Evolutionary conservation across 2,113 vertebrate genomes (phyloP).

Genomic region (Ellobius talpinus): DNA sequence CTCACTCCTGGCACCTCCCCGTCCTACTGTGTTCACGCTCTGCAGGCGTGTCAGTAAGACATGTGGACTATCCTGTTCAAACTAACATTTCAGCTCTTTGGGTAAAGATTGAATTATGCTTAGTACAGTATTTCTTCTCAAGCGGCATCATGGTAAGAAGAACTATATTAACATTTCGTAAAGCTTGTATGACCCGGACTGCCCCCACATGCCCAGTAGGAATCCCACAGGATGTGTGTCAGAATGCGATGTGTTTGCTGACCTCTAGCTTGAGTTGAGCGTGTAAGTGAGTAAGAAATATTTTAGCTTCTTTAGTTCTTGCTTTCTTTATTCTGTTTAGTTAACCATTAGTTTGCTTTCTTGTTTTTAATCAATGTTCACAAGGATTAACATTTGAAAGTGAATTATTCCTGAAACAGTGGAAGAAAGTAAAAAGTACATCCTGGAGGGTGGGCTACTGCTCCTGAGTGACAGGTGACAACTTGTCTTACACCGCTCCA

Average conservation of each 20-base stretch:
- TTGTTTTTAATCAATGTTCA: not conserved
- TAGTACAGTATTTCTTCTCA: not conserved
- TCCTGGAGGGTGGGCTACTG: not conserved
- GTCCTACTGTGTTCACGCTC: not conserved
- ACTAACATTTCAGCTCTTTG: not conserved
- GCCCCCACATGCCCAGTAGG: accelerated
- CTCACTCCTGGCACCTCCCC: not conserved
- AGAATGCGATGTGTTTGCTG: not conserved
- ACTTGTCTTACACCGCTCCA: not conserved
- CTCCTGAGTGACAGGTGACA: not conserved
- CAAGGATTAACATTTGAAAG: slow-evolving; percentile 37
- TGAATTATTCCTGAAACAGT: not conserved
- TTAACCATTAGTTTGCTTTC: not conserved
- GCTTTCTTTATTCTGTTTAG: not conserved
- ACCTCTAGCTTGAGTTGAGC: not conserved
- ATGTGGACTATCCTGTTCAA: not conserved
- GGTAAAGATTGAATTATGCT: not conserved
- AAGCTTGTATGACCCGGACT: not conserved
- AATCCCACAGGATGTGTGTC: accelerated
- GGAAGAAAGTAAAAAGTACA: not conserved
- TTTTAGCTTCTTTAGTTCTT: not conserved
- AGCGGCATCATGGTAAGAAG: not conserved
- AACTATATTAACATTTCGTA: not conserved
- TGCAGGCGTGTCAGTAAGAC: not conserved
- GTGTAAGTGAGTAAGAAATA: not conserved